These are phyloP conservation scores for Chrysemys picta DNA, from an alignment of 2,113 vertebrate genomes.

Conservation along the genomic window DNA sequence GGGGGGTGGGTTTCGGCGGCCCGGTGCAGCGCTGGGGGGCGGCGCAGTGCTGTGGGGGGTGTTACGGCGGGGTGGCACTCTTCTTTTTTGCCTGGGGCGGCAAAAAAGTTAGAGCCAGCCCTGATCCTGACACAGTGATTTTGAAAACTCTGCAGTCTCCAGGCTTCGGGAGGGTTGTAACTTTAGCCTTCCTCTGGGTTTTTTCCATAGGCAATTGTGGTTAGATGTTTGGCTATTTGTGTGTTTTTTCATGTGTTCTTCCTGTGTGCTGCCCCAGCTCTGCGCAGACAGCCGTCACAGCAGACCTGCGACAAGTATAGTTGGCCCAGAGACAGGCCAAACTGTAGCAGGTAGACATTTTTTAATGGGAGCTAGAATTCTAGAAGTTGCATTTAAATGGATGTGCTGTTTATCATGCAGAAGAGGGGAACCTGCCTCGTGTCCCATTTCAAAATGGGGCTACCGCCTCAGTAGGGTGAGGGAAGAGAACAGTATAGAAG, in stretches of 20 bases:
- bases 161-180: not conserved
- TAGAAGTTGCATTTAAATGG: conserved; percentile 3
- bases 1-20: no score
- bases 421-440: conserved; percentile 21
- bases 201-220: not conserved
- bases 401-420: not conserved
- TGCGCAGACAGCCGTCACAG: no score
- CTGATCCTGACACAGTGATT: not conserved
- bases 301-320: not conserved
- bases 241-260: no score
- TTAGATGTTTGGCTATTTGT: no score
- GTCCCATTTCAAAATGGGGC: not conserved
- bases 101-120: no score
- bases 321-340: not conserved
- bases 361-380: not conserved
- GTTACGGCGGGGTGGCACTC: no score
- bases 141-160: not conserved
- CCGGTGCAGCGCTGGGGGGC: no score
- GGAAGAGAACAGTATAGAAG: conserved; percentile 16
- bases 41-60: no score
- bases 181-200: not conserved
- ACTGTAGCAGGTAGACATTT: not conserved
- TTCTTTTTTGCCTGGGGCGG: no score
- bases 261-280: no score
- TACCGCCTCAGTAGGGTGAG: conserved; percentile 31